Evolutionary conservation across 2,888 invertebrate species (phyloP), one percentile per base, ranked within the genome.

Genomic region (Phania funesta): DNA sequence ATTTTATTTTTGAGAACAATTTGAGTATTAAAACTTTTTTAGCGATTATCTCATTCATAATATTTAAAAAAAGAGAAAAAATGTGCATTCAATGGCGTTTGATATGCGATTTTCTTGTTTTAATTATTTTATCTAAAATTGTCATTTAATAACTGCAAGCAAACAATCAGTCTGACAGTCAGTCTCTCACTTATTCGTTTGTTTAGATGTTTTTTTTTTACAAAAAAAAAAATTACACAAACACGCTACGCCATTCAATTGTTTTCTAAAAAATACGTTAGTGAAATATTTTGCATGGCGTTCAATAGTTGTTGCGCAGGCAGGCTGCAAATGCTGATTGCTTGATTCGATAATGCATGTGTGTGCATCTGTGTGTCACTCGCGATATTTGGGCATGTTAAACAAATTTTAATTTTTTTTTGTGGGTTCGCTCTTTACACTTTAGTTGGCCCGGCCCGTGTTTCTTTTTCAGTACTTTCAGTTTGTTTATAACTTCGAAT

Each of bases 1-100:
- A 18, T 26, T 58, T 58, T 22, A 32, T 48, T 60, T 60, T 64
- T 24, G 50, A 22, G 18, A 5, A 50, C 16, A 54, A 58, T 64
- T 46, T 24, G 26, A n/a, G 35, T 62, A 35, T 48, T 20, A 38
- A 67, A 65, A 75, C 84, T 84, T 83, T 83, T 86, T 86, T 78
- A 68, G 84, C 84, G 87, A 87, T 88, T 88, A 87, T 87, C 87
- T 87, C 86, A 87, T 88, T 50, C 13, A 56, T 18, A 1, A 46
- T 24, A 24, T 58, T 58, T 70, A 16, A 8, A 5, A 0, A 41
- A 58, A 46, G 35, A 46, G 13, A 13, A 54, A 54, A 13, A 35
- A 50, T 85, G 83, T 87, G 87, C 87, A 88, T 85, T 86, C 81
- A 83, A 70, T 83, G 73, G 11, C 67, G 18, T 73, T 76, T 38